A percentile compares a stretch with the other conserved stretches of the same genome.
These are phyloP conservation scores for Aplocera efformata DNA, from an alignment of 2,888 invertebrate species.

Conservation along the genomic window DNA sequence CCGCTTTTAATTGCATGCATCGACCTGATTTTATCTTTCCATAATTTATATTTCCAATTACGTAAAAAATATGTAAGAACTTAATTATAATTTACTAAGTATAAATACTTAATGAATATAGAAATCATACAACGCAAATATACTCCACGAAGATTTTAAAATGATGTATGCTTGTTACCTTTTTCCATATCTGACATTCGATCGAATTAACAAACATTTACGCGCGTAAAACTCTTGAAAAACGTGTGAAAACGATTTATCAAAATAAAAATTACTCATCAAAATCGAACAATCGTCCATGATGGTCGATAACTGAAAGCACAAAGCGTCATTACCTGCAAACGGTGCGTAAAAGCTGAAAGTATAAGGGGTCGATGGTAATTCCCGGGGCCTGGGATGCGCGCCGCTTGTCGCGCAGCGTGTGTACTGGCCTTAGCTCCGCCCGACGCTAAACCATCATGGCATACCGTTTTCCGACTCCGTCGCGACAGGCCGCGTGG, in stretches of 20 bases:
- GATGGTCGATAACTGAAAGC: conserved; percentile 16
- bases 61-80: not conserved
- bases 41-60: too few species aligned
- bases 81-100: too few species aligned
- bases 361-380: conserved; percentile 41
- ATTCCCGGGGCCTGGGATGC: conserved; percentile 46
- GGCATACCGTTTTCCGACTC: conserved; percentile 55
- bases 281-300: conserved; percentile 17
- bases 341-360: conserved; percentile 28
- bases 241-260: not conserved
- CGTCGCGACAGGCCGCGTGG: conserved; percentile 66
- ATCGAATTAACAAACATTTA: too few species aligned
- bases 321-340: conserved; percentile 30
- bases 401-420: conserved; percentile 48
- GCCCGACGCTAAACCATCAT: conserved; percentile 54
- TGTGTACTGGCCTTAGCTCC: conserved; percentile 44
- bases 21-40: conserved; percentile 19
- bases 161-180: too few species aligned
- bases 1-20: conserved; percentile 40
- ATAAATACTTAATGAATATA: too few species aligned
- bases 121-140: too few species aligned
- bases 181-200: too few species aligned
- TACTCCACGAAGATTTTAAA: too few species aligned
- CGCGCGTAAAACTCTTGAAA: too few species aligned
- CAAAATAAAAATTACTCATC: conserved; percentile 22